A percentile compares a stretch with the other conserved stretches of the same genome.
Evolutionary conservation across 92 coral and sea anemone species (phyloP).

Genomic region (Palythoa caribaeorum): DNA sequence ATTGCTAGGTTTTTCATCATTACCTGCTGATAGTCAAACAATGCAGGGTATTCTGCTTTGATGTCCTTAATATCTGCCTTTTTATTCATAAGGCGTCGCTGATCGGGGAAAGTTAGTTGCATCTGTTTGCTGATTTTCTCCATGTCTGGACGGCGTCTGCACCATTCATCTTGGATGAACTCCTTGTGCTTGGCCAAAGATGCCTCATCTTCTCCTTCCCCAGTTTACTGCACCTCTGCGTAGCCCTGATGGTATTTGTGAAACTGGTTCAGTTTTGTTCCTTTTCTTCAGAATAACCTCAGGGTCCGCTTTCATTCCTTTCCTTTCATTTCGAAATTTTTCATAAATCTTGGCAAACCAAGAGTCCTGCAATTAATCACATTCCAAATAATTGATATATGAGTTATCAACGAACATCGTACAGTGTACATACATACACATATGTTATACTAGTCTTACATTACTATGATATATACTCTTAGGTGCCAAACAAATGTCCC

Average conservation of each 20-base stretch:
- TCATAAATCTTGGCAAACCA: conserved; percentile 70
- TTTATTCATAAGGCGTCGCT: conserved; percentile 60
- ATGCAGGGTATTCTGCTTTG: conserved; percentile 64
- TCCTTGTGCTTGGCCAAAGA: conserved; percentile 64
- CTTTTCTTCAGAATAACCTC: conserved; percentile 51
- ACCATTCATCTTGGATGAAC: conserved; percentile 56
- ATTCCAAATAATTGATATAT: neutral
- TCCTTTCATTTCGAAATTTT: conserved; percentile 75
- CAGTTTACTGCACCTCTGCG: conserved; percentile 76
- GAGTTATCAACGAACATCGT: neutral
- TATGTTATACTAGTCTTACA: too few relatives aligned
- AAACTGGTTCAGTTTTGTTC: neutral
- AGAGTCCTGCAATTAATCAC: conserved; percentile 51
- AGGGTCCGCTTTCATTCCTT: conserved; percentile 49
- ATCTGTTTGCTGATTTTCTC: conserved; percentile 56
- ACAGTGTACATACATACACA: too few relatives aligned
- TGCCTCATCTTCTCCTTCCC: conserved; percentile 81
- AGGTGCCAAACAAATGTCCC: too few relatives aligned
- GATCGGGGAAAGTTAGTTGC: conserved; percentile 65
- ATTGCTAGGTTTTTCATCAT: neutral
- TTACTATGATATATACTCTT: too few relatives aligned
- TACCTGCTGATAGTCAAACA: conserved; percentile 78
- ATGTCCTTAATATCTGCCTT: conserved; percentile 38
- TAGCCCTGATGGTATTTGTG: conserved; percentile 21
- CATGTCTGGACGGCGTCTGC: conserved; percentile 59